These are phyloP conservation scores for Poecilia gillii DNA, from an alignment of 2,797 vertebrate genomes.

Conservation along the genomic window DNA sequence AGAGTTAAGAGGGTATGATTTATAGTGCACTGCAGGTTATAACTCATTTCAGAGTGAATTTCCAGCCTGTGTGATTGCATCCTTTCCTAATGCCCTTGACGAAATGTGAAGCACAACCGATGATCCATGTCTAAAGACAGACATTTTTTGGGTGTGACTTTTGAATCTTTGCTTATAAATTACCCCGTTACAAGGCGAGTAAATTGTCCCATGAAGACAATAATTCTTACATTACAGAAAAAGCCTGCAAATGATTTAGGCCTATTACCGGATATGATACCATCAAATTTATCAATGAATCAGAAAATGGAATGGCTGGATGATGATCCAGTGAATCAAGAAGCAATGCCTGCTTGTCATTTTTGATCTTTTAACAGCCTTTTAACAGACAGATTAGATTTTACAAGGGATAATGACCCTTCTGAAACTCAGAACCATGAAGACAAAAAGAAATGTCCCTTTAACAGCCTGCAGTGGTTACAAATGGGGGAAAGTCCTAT, in stretches of 20 bases:
- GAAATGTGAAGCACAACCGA: conserved; percentile 75
- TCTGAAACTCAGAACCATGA: background rate
- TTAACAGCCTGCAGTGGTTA: background rate
- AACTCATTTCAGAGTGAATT: conserved; percentile 78
- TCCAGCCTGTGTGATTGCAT: conserved; percentile 72
- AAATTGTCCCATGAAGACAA: conserved; percentile 57
- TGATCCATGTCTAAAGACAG: conserved; percentile 76
- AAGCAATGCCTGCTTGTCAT: conserved; percentile 3
- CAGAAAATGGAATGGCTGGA: conserved; percentile 38
- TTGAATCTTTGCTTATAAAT: conserved; percentile 71
- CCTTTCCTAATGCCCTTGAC: conserved; percentile 78
- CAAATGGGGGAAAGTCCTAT: background rate
- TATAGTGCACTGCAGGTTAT: conserved; percentile 70
- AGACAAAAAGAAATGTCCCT: background rate
- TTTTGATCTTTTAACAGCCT: background rate
- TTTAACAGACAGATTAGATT: conserved; percentile 11
- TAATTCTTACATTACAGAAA: conserved; percentile 50
- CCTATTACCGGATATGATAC: conserved; percentile 41
- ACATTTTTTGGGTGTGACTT: conserved; percentile 70
- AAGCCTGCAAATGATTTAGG: conserved; percentile 44
- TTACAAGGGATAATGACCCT: background rate
- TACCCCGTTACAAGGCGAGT: conserved; percentile 56
- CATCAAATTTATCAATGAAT: conserved; percentile 55
- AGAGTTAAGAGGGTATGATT: conserved; percentile 66
- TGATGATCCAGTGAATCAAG: background rate